phyloP scores from a whole-genome alignment of 2,797 vertebrate genomes.

The Tokudaia tokunoshimensis region DNA sequence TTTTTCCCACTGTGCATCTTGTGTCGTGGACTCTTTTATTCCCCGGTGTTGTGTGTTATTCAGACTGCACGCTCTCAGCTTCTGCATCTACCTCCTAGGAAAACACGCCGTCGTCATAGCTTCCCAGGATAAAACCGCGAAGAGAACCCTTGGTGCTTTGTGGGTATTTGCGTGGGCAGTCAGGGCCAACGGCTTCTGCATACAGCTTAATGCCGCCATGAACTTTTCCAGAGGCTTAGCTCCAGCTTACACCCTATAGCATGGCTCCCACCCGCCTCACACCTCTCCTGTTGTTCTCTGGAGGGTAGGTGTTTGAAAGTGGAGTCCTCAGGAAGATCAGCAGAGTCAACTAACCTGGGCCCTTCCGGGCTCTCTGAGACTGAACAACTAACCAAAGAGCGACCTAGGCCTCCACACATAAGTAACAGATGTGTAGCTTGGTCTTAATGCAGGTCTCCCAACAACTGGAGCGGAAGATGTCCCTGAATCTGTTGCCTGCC shows the following conservation, averaged over 20 bases:
- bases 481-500: neutral
- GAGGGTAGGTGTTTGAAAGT: neutral
- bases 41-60: neutral
- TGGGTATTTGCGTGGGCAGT: neutral
- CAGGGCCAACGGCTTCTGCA: neutral
- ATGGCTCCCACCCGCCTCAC: fast-evolving
- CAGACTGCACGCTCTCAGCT: neutral
- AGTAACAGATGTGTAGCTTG: too few relatives aligned
- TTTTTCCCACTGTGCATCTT: neutral
- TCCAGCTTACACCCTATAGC: neutral
- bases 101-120: neutral
- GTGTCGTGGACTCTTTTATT: neutral
- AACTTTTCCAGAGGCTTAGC: neutral
- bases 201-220: neutral
- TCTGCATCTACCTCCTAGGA: neutral
- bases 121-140: neutral
- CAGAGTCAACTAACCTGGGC: neutral
- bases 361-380: neutral
- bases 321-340: neutral
- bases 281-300: neutral
- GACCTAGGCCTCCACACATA: neutral
- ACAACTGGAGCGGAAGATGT: neutral
- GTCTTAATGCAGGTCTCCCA: neutral
- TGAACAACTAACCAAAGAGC: neutral
- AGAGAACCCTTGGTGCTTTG: neutral